These are phyloP conservation scores for Myrmecophaga tridactyla DNA, from an alignment of 2,113 vertebrate genomes.

Conservation along the genomic window DNA sequence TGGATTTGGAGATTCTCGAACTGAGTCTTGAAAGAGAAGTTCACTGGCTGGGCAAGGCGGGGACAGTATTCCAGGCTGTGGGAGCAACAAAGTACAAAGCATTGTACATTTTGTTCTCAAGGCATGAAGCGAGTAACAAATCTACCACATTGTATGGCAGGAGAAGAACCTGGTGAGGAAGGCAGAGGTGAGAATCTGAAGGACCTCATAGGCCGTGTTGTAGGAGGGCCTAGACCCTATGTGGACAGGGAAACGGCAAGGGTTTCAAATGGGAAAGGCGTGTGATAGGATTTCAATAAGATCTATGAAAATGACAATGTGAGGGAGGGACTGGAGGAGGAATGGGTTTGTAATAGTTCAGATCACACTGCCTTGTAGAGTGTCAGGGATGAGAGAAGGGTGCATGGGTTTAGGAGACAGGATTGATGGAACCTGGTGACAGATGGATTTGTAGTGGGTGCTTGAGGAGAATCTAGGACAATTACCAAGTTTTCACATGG, in stretches of 20 bases:
- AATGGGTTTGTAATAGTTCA: not conserved
- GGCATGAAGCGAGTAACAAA: rapidly evolving
- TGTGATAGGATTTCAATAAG: not conserved
- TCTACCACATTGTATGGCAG: rapidly evolving
- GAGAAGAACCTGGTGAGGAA: not conserved
- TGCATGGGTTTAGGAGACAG: not conserved
- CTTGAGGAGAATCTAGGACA: not conserved
- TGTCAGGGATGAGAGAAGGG: not conserved
- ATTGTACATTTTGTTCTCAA: too few species aligned
- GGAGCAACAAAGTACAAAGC: not conserved
- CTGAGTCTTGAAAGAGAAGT: not conserved
- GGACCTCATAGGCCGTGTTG: rapidly evolving
- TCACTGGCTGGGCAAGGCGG: not conserved
- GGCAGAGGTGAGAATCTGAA: not conserved
- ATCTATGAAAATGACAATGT: not conserved
- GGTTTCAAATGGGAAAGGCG: not conserved
- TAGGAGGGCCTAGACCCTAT: not conserved
- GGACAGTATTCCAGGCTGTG: not conserved
- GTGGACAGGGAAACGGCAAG: not conserved
- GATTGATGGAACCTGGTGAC: not conserved
- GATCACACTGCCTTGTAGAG: rapidly evolving
- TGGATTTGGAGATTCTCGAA: not conserved
- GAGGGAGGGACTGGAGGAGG: not conserved
- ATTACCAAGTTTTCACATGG: not conserved
- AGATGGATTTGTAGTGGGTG: not conserved